These are phyloP conservation scores for Drosophila willistoni DNA, from an alignment of 1,140 invertebrate genomes.

Conservation along the genomic window DNA sequence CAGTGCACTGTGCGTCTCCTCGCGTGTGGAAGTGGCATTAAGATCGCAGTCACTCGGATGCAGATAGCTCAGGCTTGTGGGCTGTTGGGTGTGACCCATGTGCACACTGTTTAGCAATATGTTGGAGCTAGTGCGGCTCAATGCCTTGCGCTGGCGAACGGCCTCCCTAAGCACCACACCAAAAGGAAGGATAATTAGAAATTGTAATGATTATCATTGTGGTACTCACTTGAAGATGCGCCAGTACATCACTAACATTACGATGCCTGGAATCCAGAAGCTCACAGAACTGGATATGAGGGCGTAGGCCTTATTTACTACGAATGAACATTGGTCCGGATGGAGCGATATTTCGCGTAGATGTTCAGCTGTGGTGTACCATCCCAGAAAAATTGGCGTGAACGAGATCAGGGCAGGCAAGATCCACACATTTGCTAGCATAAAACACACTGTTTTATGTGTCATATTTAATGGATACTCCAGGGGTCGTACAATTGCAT, in stretches of 20 bases:
- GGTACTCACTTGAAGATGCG: constrained; percentile 91
- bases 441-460: constrained; percentile 90
- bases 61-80: constrained; percentile 86
- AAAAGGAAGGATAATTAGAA: background rate
- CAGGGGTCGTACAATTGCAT: constrained; percentile 93
- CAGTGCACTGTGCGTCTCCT: constrained; percentile 85
- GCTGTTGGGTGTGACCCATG: constrained; percentile 89
- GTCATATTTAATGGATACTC: constrained; percentile 96
- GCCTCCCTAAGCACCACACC: constrained; percentile 88
- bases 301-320: constrained; percentile 94
- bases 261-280: constrained; percentile 97
- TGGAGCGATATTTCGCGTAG: constrained; percentile 87
- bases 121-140: constrained; percentile 91
- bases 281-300: constrained; percentile 95
- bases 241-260: constrained; percentile 97
- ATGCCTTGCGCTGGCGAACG: constrained; percentile 92
- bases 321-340: constrained; percentile 92
- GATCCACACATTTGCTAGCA: constrained; percentile 94
- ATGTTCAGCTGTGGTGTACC: constrained; percentile 94
- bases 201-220: background rate
- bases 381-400: constrained; percentile 96
- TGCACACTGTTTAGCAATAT: constrained; percentile 92
- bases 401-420: constrained; percentile 96
- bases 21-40: constrained; percentile 76
- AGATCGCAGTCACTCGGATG: constrained; percentile 87